Conservation (phyloP, 2,113 vertebrate species). For the Donacobius atricapilla region DNA sequence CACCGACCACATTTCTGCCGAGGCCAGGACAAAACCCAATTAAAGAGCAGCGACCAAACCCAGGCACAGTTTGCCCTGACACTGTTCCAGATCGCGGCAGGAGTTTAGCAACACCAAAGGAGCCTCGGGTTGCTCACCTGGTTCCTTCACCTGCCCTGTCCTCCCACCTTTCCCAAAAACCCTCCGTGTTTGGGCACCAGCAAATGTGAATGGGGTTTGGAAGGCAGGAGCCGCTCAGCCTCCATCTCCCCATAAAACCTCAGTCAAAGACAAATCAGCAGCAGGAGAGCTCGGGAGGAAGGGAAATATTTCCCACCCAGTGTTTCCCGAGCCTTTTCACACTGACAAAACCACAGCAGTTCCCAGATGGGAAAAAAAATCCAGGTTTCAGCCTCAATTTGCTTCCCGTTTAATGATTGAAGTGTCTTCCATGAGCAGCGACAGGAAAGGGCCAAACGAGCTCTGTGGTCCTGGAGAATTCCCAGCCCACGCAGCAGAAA, state of each 20-base stretch:
- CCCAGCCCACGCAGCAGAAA: not conserved
- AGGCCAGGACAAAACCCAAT: not conserved
- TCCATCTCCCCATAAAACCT: not conserved
- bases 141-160: not conserved
- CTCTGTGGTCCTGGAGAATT: fast-evolving
- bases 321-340: not conserved
- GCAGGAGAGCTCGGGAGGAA: not conserved
- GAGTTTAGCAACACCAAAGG: not conserved
- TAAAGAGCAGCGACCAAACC: not conserved
- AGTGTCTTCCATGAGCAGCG: not conserved
- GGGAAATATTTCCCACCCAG: not conserved
- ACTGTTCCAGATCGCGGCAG: not conserved
- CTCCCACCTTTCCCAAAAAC: not conserved
- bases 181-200: fast-evolving
- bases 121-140: not conserved
- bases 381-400: not conserved
- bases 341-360: not conserved
- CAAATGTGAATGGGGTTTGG: fast-evolving
- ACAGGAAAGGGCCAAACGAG: not conserved
- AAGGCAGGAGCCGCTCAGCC: fast-evolving
- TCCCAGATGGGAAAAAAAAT: not conserved
- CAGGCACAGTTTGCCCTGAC: not conserved
- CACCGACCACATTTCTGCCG: not conserved
- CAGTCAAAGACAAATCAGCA: not conserved
- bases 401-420: not conserved